Percentiles rank a stretch among this genome's conserved stretches.
Conservation (phyloP, 2,888 invertebrate species). For the Tanytarsus gracilentus region DNA sequence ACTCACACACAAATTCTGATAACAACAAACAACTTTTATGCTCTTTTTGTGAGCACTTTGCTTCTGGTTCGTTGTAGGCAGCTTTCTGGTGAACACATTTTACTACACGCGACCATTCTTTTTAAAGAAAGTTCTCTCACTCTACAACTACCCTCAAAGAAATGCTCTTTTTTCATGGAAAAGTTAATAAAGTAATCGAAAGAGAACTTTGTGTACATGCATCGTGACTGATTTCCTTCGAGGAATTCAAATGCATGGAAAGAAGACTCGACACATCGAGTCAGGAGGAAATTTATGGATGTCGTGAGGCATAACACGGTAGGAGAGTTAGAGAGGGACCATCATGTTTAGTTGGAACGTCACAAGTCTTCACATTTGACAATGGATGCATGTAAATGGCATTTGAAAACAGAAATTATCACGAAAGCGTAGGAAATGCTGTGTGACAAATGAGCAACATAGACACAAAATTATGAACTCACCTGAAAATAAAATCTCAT, state of each 20-base stretch:
- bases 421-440: not conserved
- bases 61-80: conserved; percentile 16
- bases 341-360: conserved; percentile 8
- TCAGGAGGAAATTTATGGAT: conserved; percentile 17
- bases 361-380: not conserved
- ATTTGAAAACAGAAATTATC: conserved; percentile 24
- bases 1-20: conserved; percentile 2
- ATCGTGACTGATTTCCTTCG: conserved; percentile 23
- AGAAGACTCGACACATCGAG: too few relatives aligned
- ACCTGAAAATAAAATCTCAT: too few relatives aligned
- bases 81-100: conserved; percentile 25
- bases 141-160: not conserved
- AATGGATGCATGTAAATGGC: not conserved
- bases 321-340: conserved; percentile 7
- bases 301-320: conserved; percentile 28
- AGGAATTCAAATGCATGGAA: conserved; percentile 26
- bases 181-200: conserved; percentile 29
- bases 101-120: conserved; percentile 27
- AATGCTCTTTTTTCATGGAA: conserved; percentile 20
- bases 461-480: not conserved
- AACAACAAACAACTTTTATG: conserved; percentile 19
- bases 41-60: conserved; percentile 7
- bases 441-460: not conserved
- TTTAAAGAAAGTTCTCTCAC: conserved; percentile 29
- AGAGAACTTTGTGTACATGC: not conserved